Evolutionary conservation across 2,888 invertebrate species (phyloP), one percentile per base, ranked within the genome.

Genomic region (Heliconius cydno): DNA sequence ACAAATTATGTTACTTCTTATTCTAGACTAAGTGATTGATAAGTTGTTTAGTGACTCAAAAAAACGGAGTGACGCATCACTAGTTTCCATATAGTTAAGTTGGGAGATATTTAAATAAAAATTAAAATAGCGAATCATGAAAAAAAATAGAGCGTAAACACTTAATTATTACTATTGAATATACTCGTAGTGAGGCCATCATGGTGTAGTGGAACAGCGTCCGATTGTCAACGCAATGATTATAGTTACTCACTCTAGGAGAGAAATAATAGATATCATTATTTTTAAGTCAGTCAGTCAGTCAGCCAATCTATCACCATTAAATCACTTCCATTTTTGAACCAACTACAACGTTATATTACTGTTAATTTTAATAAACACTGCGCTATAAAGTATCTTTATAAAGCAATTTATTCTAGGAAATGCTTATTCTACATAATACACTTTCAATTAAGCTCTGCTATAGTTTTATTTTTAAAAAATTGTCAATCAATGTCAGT

Each of bases 1-100:
- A 78, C 68, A 72, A 41, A 79, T 38, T 38, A 28, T 46, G 71
- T 79, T 77, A 57, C 70, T 76, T 52, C 15, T 65, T 65, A 65
- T 30, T 65, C 63, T 65, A 65, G 0, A 6, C 15, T 63, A 25
- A 63, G 63, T 63, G 28, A 13, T 13, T 25, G 28, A 28, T 13
- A 13, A 28, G 28, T 25, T 13, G 13, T 6, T 28, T 63, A 63
- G 63, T 63, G 28, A 63, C 6, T 63, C 13, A 28, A 63, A 63
- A 63, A 25, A 63, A 25, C 13, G 15, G 4, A 63, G 28, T 15
- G 63, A 28, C 25, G 25, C 25, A 28, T 25, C 63, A 63, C 28
- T 63, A 15, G 5, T 63, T 25, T 28, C 25, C 6, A 7, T 22
- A 7, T 22, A 52, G 1, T 5, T 63, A 25, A 3, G 10, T 25